Conservation (phyloP, 2,888 invertebrate species). For the Hypercompe scribonia region DNA sequence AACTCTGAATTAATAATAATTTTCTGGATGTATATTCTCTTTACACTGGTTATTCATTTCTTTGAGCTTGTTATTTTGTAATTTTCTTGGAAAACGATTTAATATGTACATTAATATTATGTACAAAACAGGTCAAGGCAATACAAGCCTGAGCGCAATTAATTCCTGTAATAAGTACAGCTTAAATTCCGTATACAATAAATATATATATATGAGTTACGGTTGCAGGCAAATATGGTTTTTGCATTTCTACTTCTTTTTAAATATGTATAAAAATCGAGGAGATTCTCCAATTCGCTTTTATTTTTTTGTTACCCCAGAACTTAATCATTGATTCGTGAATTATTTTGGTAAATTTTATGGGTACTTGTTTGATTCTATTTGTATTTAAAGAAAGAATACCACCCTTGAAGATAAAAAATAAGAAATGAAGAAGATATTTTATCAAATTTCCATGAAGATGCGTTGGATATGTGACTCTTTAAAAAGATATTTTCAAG, state of each 20-base stretch:
- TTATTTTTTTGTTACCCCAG: background rate
- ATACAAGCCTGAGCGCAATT: conserved; percentile 31
- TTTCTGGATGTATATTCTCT: background rate
- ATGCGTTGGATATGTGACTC: too few species aligned
- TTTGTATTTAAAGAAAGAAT: background rate
- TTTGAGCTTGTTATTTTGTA: too few species aligned
- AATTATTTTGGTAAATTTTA: background rate
- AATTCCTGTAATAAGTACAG: conserved; percentile 29
- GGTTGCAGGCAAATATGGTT: conserved; percentile 7
- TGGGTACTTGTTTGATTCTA: background rate
- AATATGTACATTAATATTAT: too few species aligned
- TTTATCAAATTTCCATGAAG: too few species aligned
- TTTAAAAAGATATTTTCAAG: too few species aligned
- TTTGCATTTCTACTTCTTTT: background rate
- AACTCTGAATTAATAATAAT: background rate
- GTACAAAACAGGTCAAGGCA: too few species aligned
- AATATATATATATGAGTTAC: background rate
- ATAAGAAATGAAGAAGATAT: too few species aligned
- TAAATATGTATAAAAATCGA: background rate
- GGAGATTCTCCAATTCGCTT: background rate
- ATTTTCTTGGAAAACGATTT: conserved; percentile 24
- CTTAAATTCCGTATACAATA: conserved; percentile 16
- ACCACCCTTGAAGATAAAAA: background rate
- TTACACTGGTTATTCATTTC: too few species aligned
- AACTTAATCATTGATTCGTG: background rate